phyloP scores from a whole-genome alignment of 2,113 vertebrate species.

The Leptobrachium leishanense region DNA sequence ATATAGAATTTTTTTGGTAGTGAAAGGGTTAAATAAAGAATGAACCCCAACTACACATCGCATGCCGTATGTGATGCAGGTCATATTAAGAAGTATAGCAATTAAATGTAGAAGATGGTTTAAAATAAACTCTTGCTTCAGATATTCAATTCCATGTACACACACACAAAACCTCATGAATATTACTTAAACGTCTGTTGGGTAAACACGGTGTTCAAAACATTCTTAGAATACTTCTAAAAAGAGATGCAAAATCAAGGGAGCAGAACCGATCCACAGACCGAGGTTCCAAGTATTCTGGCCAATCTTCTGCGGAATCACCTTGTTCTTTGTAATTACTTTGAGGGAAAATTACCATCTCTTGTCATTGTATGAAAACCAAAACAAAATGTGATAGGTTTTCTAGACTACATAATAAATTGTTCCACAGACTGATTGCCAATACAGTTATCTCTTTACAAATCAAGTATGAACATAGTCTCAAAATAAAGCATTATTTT shows the following conservation, averaged over 20 bases:
- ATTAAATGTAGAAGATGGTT: too few species aligned
- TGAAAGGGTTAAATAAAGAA: too few species aligned
- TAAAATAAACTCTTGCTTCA: too few species aligned
- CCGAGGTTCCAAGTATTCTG: slow-evolving; percentile 27
- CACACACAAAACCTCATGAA: background rate
- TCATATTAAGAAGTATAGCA: too few species aligned
- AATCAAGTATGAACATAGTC: too few species aligned
- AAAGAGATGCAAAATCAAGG: slow-evolving; percentile 8
- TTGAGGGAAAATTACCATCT: slow-evolving; percentile 6
- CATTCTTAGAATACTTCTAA: slow-evolving; percentile 2
- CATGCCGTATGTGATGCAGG: too few species aligned
- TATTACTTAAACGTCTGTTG: background rate
- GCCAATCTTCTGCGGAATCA: slow-evolving; percentile 35
- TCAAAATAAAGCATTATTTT: too few species aligned
- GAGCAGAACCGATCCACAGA: background rate
- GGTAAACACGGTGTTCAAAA: slow-evolving; percentile 27
- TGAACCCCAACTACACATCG: too few species aligned
- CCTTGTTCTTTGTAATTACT: slow-evolving; percentile 22
- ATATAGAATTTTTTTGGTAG: too few species aligned
- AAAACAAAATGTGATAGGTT: slow-evolving; percentile 10
- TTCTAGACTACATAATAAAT: slow-evolving; percentile 2
- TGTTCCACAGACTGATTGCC: background rate
- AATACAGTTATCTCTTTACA: too few species aligned
- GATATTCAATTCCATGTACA: background rate
- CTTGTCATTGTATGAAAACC: background rate